Conservation (phyloP, 2,888 invertebrate genomes). For the Dione juno region DNA sequence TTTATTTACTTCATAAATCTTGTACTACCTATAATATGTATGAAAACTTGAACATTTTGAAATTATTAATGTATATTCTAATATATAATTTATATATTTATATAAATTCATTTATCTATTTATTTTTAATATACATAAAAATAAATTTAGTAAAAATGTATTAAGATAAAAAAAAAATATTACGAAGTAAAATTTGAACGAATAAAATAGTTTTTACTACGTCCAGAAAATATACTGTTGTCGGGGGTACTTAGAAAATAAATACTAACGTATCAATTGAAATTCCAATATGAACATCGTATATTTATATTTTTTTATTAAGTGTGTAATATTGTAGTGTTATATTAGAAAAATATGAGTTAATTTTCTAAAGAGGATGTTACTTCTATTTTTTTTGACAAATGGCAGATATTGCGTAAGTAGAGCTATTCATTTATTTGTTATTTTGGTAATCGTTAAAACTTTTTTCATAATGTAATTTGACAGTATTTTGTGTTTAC, state of each 20-base stretch:
- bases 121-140: neutral
- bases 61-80: no score
- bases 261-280: neutral
- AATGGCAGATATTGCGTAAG: conserved; percentile 8
- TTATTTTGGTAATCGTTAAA: neutral
- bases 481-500: no score
- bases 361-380: neutral
- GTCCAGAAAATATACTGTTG: neutral
- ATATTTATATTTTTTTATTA: neutral
- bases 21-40: no score
- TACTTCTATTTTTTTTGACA: neutral
- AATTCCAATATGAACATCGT: neutral
- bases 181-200: no score
- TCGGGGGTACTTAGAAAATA: neutral
- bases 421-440: neutral
- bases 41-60: no score
- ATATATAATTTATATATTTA: neutral
- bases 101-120: neutral
- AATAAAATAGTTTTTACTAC: neutral
- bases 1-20: no score
- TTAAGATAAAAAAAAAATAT: neutral
- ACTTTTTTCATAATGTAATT: neutral
- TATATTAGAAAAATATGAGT: neutral
- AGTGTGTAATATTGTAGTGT: neutral
- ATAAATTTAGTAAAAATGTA: no score